These are phyloP conservation scores for Apostichopus californicus DNA, from an alignment of 35 echinoderm and acorn worm species.

Conservation along the genomic window DNA sequence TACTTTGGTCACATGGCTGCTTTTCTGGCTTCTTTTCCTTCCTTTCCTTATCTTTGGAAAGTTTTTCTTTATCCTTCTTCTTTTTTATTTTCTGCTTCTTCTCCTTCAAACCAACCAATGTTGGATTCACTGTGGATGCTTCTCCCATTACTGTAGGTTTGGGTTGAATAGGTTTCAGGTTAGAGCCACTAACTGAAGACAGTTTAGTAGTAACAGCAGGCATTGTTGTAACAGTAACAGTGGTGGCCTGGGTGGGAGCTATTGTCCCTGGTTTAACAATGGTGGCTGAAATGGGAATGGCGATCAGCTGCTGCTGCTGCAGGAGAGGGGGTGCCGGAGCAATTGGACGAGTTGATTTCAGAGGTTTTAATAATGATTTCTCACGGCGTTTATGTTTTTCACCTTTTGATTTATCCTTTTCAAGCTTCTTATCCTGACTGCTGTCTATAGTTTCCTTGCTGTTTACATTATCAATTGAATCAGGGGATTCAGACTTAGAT, in stretches of 20 bases:
- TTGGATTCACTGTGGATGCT: constrained; percentile 50
- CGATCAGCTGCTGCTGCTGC: constrained; percentile 85
- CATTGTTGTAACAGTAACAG: constrained; percentile 71
- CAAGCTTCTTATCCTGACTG: constrained; percentile 58
- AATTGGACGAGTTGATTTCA: constrained; percentile 78
- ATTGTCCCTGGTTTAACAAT: constrained; percentile 60
- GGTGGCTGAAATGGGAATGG: constrained; percentile 76
- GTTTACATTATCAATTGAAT: neutral
- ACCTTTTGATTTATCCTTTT: constrained; percentile 81
- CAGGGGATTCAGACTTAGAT: neutral
- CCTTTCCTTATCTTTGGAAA: neutral
- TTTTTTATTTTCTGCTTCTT: constrained; percentile 65
- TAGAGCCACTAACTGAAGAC: constrained; percentile 16
- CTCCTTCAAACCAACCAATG: constrained; percentile 71
- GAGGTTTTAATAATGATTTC: constrained; percentile 73
- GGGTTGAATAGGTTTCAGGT: constrained; percentile 95
- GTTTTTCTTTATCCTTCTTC: constrained; percentile 37
- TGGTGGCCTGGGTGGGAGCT: constrained; percentile 45
- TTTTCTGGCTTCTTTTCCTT: constrained; percentile 64
- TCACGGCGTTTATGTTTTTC: constrained; percentile 93
- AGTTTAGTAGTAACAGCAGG: constrained; percentile 66
- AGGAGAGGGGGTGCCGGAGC: constrained; percentile 70
- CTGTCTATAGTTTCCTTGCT: constrained; percentile 32
- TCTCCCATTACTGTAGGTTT: constrained; percentile 84
- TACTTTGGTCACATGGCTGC: constrained; percentile 26